phyloP scores from a whole-genome alignment of 1,140 invertebrate species.

The Lordiphosa stackelbergi region DNA sequence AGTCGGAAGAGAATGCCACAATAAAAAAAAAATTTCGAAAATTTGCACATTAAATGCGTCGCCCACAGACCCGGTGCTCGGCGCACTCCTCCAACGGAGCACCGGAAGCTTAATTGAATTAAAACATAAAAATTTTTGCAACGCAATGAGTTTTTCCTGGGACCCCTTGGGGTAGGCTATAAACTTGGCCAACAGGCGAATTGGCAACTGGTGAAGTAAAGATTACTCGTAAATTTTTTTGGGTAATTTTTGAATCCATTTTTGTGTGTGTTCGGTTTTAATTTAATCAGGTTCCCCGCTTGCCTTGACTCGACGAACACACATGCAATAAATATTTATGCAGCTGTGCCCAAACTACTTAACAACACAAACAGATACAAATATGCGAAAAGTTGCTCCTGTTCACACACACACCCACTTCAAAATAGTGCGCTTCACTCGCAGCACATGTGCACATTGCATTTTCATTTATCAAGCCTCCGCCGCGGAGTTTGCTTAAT shows the following conservation, averaged over 20 bases:
- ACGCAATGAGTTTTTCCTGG: slow-evolving; percentile 57
- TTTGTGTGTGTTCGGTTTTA: slow-evolving; percentile 6
- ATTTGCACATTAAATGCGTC: slow-evolving; percentile 41
- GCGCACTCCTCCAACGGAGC: neutral
- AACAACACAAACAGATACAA: slow-evolving; percentile 74
- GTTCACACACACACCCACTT: slow-evolving; percentile 35
- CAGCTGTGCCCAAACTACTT: slow-evolving; percentile 64
- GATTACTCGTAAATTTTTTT: neutral
- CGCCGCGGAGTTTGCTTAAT: slow-evolving; percentile 44
- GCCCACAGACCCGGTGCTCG: slow-evolving; percentile 9
- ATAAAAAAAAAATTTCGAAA: slow-evolving; percentile 54
- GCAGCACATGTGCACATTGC: slow-evolving; percentile 40
- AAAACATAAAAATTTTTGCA: slow-evolving; percentile 69
- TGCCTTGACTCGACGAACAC: no score
- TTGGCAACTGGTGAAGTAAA: slow-evolving; percentile 13
- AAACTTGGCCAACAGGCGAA: slow-evolving; percentile 34
- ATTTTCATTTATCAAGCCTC: slow-evolving; percentile 67
- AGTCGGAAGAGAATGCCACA: slow-evolving; percentile 11
- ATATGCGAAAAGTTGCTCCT: slow-evolving; percentile 67
- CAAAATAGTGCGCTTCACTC: slow-evolving; percentile 25
- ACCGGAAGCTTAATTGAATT: slow-evolving; percentile 61
- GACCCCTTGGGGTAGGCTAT: slow-evolving; percentile 41
- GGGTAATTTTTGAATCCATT: slow-evolving; percentile 26
- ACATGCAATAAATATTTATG: slow-evolving; percentile 71
- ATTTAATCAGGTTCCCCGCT: slow-evolving; percentile 8